phyloP scores from a whole-genome alignment of 92 coral and sea anemone genomes.

The Epizoanthus ramosus region DNA sequence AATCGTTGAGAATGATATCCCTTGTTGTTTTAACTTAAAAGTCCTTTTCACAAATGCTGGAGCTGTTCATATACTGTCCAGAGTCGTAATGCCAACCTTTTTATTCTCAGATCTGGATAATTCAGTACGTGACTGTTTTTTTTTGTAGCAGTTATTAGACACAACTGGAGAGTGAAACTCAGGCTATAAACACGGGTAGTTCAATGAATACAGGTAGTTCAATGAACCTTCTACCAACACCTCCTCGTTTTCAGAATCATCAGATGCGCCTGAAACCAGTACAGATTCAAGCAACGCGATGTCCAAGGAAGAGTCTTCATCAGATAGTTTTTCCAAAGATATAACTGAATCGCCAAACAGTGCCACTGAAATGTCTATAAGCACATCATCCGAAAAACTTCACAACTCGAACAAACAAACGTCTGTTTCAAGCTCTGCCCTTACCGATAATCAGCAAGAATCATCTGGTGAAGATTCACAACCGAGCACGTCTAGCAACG shows the following conservation, averaged over 20 bases:
- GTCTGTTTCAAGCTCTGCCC: no score
- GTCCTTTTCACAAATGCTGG: no score
- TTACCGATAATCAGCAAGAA: no score
- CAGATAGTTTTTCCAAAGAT: neutral
- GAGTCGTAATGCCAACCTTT: no score
- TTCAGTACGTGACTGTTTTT: neutral
- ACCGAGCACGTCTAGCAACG: no score
- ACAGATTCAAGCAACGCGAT: neutral
- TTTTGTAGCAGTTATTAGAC: neutral
- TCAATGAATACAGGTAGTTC: neutral
- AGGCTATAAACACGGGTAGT: neutral
- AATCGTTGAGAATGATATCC: no score
- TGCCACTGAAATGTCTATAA: no score
- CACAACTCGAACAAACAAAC: neutral
- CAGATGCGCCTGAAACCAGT: conserved; percentile 12
- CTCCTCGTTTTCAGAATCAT: conserved; percentile 1
- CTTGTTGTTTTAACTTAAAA: no score
- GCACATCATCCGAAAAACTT: neutral
- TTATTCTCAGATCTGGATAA: no score
- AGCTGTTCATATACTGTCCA: no score
- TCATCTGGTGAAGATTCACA: neutral
- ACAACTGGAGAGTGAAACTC: neutral
- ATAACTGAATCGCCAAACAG: no score
- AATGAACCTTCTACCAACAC: neutral
- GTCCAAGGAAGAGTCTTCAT: neutral